Evolutionary conservation across 2,113 vertebrate species (phyloP).

Genomic region (Fregata magnificens): DNA sequence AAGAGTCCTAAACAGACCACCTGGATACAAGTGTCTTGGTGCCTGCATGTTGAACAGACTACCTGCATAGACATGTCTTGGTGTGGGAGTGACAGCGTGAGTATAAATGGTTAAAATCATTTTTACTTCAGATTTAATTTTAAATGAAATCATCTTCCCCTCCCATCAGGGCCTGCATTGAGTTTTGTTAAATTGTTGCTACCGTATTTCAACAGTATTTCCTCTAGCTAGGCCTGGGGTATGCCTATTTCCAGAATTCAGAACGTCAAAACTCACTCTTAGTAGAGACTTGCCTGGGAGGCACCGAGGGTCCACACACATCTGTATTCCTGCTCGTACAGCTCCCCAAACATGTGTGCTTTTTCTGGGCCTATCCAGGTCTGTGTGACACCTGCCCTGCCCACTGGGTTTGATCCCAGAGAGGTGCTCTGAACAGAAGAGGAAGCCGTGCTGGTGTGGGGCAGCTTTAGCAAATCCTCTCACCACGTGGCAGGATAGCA

Average conservation of each 20-base stretch:
- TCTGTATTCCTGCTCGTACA: background rate
- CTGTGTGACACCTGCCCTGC: background rate
- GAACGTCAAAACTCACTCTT: background rate
- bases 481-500: background rate
- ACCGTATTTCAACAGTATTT: background rate
- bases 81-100: background rate
- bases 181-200: background rate
- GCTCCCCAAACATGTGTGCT: fast-evolving
- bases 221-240: background rate
- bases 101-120: background rate
- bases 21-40: background rate
- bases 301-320: fast-evolving
- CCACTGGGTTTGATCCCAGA: fast-evolving
- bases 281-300: background rate
- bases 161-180: background rate
- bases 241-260: background rate
- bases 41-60: background rate
- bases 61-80: background rate
- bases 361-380: background rate
- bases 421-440: background rate
- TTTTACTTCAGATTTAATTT: background rate
- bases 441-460: background rate
- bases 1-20: background rate
- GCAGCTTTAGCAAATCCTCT: background rate
- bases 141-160: background rate